These are phyloP conservation scores for Eurypyga helias DNA, from an alignment of 2,113 vertebrate genomes.

Conservation along the genomic window DNA sequence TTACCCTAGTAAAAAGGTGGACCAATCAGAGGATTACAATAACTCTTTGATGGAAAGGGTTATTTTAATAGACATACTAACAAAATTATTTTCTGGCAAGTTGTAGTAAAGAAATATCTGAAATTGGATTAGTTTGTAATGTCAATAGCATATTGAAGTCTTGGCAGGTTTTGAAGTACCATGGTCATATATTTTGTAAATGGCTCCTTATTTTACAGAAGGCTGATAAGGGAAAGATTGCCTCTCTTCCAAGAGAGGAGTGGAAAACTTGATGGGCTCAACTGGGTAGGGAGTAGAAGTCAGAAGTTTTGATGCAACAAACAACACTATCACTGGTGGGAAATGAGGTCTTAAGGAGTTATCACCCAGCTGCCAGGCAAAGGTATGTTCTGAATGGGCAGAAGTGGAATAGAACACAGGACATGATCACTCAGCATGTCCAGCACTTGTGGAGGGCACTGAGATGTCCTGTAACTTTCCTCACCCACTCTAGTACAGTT, in stretches of 20 bases:
- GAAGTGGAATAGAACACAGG: background rate
- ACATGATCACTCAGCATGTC: background rate
- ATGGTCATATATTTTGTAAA: background rate
- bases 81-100: background rate
- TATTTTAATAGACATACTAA: background rate
- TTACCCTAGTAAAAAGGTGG: background rate
- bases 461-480: background rate
- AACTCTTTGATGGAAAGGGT: background rate
- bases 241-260: background rate
- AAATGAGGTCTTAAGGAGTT: background rate
- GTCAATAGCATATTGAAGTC: background rate
- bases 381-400: background rate
- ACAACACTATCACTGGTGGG: background rate
- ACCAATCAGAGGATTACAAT: background rate
- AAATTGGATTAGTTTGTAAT: background rate
- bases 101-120: background rate
- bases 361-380: background rate
- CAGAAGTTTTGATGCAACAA: background rate
- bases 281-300: background rate
- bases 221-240: background rate
- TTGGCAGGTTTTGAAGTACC: background rate
- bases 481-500: background rate
- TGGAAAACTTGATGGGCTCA: background rate
- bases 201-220: background rate
- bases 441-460: background rate